Base-by-base conservation (phyloP, 2,113 vertebrate species). In the Anthoscopus minutus region DNA sequence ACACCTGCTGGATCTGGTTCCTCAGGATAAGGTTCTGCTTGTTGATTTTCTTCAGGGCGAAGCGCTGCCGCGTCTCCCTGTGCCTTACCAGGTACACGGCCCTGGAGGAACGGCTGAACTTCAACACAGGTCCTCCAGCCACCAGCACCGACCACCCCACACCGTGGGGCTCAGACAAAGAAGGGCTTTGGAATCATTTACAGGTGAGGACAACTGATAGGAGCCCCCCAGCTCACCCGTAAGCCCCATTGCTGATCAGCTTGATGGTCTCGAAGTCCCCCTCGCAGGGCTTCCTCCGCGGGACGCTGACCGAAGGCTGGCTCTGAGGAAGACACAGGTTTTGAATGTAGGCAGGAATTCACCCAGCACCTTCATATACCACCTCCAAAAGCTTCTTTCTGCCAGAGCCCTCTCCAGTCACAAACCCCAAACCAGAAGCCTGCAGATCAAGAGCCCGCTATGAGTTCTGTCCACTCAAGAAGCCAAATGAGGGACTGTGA, bases 1-100 rank as follows among this genome's bases (percentile, higher is more conserved):
- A 99, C 24, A 99, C 99, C 97, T 99, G 99, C 97, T 99, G 99
- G 97, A 99, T 99, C 98, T 99, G 99, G 98, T 99, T 99, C 73
- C 99, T 98, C 91, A 99, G 97, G 61, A 99, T 98, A 74, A 99
- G 97, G 97, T 99, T 99, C 97, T 99, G 99, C 40, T 99, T 99
- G 96, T 99, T 99, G 92, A 99, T 99, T 94, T 99, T 99, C 97
- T 99, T 99, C 98, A 99, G 98, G 92, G 99, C 99, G 9, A 99
- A 99, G 37, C 99, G 98, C 84, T 99, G 99, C 30, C 99, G 98
- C 0, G 98, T 99, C 91, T 99, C 99, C 40, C 98, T 98, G 97
- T 99, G 99, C 42, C 99, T 98, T 51, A 99, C 99, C 92, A 99
- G 96, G 96, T 99, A 99, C 56, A 99, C 99, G 0, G 99, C 99